Percentiles rank a stretch among this genome's conserved stretches.
phyloP scores from a whole-genome alignment of 1,140 invertebrate genomes.

The Apis cerana region DNA sequence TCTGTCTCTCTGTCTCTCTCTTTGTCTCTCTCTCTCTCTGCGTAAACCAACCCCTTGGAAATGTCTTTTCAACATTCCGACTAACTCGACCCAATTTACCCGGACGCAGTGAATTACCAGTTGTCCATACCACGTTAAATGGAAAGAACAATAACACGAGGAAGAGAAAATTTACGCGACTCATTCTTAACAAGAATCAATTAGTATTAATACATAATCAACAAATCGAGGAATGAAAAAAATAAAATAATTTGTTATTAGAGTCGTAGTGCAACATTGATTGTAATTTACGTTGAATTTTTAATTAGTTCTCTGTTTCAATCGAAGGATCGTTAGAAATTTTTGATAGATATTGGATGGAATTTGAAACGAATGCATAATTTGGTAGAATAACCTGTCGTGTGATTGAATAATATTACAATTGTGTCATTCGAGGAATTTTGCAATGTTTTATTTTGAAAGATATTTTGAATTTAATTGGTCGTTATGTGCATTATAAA shows the following conservation, averaged over 20 bases:
- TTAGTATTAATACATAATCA: constrained; percentile 28
- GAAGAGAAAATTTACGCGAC: neutral
- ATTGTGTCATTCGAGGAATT: no score
- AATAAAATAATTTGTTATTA: constrained; percentile 10
- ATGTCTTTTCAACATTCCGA: constrained; percentile 17
- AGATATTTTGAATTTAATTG: no score
- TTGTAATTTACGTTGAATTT: neutral
- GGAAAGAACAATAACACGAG: neutral
- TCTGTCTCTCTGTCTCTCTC: neutral
- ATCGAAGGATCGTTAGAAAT: no score
- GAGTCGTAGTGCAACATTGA: neutral
- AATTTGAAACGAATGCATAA: no score
- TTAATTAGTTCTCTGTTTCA: no score
- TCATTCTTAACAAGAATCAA: neutral
- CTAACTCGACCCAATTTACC: constrained; percentile 39
- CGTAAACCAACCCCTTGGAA: neutral
- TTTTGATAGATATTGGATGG: no score
- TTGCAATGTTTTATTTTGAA: no score
- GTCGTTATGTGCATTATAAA: no score
- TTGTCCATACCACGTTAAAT: neutral
- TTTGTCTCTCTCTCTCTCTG: no score
- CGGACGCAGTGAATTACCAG: constrained; percentile 16
- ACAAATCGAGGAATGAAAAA: neutral
- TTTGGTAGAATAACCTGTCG: no score
- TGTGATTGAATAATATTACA: no score